These are phyloP conservation scores for Nilaparvata lugens DNA, from an alignment of 1,140 invertebrate species.

Conservation along the genomic window DNA sequence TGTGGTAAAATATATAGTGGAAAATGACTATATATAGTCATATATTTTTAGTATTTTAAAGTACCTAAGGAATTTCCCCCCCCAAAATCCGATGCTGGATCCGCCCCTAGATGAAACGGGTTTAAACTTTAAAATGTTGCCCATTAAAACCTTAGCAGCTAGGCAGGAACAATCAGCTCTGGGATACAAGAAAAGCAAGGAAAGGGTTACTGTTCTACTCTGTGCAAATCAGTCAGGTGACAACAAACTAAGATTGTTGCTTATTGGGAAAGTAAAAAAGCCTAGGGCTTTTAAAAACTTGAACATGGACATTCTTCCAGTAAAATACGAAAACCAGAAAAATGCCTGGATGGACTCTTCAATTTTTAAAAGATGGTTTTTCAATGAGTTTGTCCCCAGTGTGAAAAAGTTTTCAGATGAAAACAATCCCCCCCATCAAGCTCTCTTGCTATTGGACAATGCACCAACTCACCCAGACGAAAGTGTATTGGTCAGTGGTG, in stretches of 20 bases:
- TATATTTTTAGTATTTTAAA: too few relatives aligned
- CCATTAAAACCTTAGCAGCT: constrained; percentile 23
- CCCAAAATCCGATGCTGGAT: too few relatives aligned
- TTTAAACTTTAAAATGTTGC: constrained; percentile 26
- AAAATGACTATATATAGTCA: too few relatives aligned
- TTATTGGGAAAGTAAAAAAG: constrained; percentile 30
- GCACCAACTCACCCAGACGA: background rate
- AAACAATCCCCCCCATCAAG: background rate
- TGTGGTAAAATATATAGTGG: too few relatives aligned
- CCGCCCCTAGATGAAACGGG: constrained; percentile 32
- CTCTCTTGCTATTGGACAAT: background rate
- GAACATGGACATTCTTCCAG: background rate
- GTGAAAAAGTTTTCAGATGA: background rate
- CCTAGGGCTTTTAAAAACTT: constrained; percentile 16
- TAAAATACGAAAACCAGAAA: background rate
- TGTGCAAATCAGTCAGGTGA: constrained; percentile 27
- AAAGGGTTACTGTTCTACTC: constrained; percentile 4
- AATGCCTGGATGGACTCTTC: background rate
- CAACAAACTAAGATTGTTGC: constrained; percentile 27
- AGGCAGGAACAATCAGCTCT: constrained; percentile 8
- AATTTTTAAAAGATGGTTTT: too few relatives aligned
- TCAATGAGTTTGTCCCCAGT: too few relatives aligned
- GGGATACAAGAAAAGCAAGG: constrained; percentile 3
- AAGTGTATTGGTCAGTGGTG: background rate
- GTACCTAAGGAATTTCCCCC: too few relatives aligned